Base-by-base conservation (phyloP, 2,888 invertebrate genomes). In the Scelioninae gen. 2 region DNA sequence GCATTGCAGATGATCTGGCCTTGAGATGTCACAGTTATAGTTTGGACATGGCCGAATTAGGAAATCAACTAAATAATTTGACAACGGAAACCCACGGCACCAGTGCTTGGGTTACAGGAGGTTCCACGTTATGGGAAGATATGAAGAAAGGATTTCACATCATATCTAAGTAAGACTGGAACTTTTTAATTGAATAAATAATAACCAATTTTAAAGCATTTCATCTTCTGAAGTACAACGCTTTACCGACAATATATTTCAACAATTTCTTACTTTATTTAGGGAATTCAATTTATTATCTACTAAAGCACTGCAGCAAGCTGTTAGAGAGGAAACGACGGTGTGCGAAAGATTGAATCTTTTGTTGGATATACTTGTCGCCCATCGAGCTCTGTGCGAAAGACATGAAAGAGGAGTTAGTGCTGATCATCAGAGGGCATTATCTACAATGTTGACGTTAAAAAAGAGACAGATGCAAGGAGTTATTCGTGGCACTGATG, bases 401-500 rank as follows among this genome's bases (percentile, higher is more conserved):
- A 86, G 91, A 67, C 87, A 91, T 69, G 90, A 90, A 77, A 87
- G 88, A 58, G 90, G 90, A 2, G 88, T 90, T 1, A 89, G 89
- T 13, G 88, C 89, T 13, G 91, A 91, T 81, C 91, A 91, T 81
- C 90, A 90, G 75, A 87, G 88, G 25, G 90, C 90, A 0, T 82
- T 90, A 5, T 88, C 89, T 1, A 90, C 90, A 76, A 90, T 91
- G 90, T 79, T 90, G 31, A 88, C 89, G 1, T 84, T 91, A 55
- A 91, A 91, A 78, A 90, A 90, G 76, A 84, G 90, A 48, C 90
- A 90, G 81, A 90, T 90, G 81, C 90, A 90, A 79, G 90, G 90
- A 1, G 90, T 90, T 7, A 90, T 91, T 73, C 86, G 89, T 57
- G 90, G 90, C 18, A 88, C 89, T 41, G 90, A 90, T 82, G 90